Evolutionary conservation across 92 coral and sea anemone species (phyloP), one percentile per base, ranked within the genome.

Genomic region (Umimayanthus kanabou): DNA sequence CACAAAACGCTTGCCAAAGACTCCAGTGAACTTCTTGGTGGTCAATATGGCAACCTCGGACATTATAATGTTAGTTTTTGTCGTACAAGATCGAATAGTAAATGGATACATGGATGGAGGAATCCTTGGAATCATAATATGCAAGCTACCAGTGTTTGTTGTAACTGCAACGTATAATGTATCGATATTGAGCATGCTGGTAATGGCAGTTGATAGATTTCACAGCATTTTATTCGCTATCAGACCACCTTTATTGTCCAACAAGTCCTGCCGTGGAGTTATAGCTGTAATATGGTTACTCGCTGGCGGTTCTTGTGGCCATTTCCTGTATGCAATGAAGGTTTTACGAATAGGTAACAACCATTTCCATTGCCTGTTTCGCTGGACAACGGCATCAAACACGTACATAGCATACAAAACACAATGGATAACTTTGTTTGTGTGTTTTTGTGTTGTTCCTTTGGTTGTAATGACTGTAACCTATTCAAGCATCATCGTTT

Each of bases 131-230:
- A 39, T 10, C 14, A 37, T 57, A 6, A 57, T 30, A n/a, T 80
- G 85, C 85, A 80, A 61, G 49, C 45, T 80, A 15, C 53, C 73
- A 20, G 25, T n/a, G 7, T 80, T 80, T 80, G 1, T 80, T 58
- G 16, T 55, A 80, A 80, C 85, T 58, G 23, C 85, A 61, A 57
- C 85, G 1, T 80, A 39, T 9, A 80, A 80, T 61, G 85, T 80
- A 58, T 80, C 85, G 53, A 80, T 33, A 57, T 33, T 80, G 25
- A 80, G 73, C 3, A 80, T 80, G 85, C 45, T 80, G 37, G 28
- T 65, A 37, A 80, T 80, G 9, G 72, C 85, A 61, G 33, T 61
- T 80, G 85, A 80, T 43, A 80, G 85, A 33, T 80, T 80, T 65
- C 85, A 80, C 7, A 80, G 85, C 29, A 80, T 80, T 23, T 28